Base-by-base conservation (phyloP, 2,113 vertebrate species). In the Otus sunia region DNA sequence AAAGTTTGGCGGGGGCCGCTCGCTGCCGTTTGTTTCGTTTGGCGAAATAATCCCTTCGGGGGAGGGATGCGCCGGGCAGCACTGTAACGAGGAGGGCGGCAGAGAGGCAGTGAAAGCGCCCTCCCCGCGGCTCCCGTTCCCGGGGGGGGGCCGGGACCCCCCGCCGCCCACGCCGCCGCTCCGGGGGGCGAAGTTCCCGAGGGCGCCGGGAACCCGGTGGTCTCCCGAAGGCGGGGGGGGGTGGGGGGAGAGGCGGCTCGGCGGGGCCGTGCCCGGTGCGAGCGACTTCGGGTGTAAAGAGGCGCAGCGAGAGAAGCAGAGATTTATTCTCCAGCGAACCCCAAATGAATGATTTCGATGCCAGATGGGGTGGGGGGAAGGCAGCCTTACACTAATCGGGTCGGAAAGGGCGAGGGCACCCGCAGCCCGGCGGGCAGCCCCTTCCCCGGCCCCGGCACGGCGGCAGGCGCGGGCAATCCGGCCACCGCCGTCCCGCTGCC, bases 21-120 rank as follows among this genome's bases (percentile, higher is more conserved):
- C 36, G n/a, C 23, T 21, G 66, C 73, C 26, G 25, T 53, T 47
- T 34, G 41, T 88, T 95, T 97, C 79, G 93, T 96, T 96, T 92
- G 63, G 63, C 6, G 43, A 80, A 86, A 92, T 87, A 43, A 37
- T 76, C 50, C 78, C 73, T 92, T 88, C 68, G 86, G 90, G 86
- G 47, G 75, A 80, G 37, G 52, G 95, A 87, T 84, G 73, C 26
- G 29, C 43, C 34, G 62, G 73, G 71, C 32, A 55, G 32, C 55
- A 30, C 71, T 18, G 53, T 26, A 90, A 76, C 89, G 77, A 66
- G 64, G 47, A 66, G 69, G 63, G 49, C 29, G 91, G 79, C 84
- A 66, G 58, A 62, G 50, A 34, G 36, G 41, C 39, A 27, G 79
- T 32, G 36, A 59, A 73, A 67, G 56, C 72, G 47, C 55, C 62